Percentiles rank a stretch among this genome's conserved stretches.
Evolutionary conservation across 2,797 vertebrate species (phyloP).

Genomic region (Atherinosoma microstoma): DNA sequence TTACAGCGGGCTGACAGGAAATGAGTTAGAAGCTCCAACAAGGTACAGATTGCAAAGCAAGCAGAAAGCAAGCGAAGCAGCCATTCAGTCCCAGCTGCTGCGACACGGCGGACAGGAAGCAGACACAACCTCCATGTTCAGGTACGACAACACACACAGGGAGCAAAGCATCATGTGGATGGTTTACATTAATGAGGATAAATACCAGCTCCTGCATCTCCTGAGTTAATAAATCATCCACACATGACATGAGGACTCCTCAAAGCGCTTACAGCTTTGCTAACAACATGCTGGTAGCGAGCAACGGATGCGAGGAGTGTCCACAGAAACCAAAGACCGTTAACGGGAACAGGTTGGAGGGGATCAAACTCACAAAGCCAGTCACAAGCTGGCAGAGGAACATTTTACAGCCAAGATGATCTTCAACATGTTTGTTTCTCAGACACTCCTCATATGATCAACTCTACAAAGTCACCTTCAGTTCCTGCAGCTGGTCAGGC

Average conservation of each 20-base stretch:
- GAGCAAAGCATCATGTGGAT: slow-evolving; percentile 65
- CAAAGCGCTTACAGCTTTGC: slow-evolving; percentile 52
- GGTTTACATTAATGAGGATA: slow-evolving; percentile 43
- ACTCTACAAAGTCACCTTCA: slow-evolving; percentile 89
- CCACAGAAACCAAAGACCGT: slow-evolving; percentile 53
- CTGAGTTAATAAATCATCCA: slow-evolving; percentile 65
- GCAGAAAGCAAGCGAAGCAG: slow-evolving; percentile 52
- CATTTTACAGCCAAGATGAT: neutral
- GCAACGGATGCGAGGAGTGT: slow-evolving; percentile 63
- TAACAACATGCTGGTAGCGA: slow-evolving; percentile 57
- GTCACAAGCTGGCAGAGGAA: slow-evolving; percentile 3
- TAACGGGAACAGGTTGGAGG: neutral
- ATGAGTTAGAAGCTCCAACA: neutral
- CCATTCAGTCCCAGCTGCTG: slow-evolving; percentile 43
- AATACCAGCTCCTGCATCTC: slow-evolving; percentile 6
- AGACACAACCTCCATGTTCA: slow-evolving; percentile 42
- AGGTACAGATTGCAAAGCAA: slow-evolving; percentile 49
- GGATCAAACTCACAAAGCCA: neutral
- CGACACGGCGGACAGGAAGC: slow-evolving; percentile 44
- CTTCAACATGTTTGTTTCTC: slow-evolving; percentile 35
- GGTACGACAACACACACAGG: slow-evolving; percentile 52
- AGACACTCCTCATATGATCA: slow-evolving; percentile 67
- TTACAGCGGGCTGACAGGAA: neutral
- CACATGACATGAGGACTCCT: slow-evolving; percentile 48
- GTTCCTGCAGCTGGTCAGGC: slow-evolving; percentile 97